Percentiles rank a stretch among this genome's conserved stretches.
These are phyloP conservation scores for Periplaneta americana DNA, from an alignment of 1,140 invertebrate genomes.

Conservation along the genomic window DNA sequence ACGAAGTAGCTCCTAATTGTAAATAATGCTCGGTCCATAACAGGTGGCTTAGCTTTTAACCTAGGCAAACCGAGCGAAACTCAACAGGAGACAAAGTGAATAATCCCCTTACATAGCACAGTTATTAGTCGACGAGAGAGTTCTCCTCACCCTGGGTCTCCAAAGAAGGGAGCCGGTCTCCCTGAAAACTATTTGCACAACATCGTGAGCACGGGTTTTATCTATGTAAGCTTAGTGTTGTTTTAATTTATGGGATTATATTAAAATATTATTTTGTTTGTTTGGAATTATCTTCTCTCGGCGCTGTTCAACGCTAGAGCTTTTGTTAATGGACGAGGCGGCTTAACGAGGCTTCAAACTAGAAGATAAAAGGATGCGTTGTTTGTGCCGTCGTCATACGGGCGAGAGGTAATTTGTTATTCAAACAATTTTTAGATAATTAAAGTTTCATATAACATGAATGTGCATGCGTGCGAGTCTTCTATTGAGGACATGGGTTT, in stretches of 20 bases:
- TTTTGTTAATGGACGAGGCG: not conserved
- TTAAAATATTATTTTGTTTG: not conserved
- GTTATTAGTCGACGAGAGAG: not conserved
- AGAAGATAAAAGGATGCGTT: not conserved
- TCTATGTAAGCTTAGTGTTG: not conserved
- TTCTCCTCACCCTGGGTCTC: not conserved
- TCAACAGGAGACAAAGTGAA: not conserved
- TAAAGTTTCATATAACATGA: not conserved
- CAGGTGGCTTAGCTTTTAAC: not conserved
- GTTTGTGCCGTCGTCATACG: not conserved
- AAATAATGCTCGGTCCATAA: not conserved
- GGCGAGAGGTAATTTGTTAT: not conserved
- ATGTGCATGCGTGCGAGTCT: not conserved
- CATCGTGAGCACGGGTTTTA: not conserved
- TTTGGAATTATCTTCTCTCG: not conserved
- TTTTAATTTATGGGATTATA: not conserved
- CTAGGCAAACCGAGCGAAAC: too few relatives aligned
- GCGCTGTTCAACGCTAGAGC: not conserved
- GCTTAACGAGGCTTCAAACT: not conserved
- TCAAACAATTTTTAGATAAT: not conserved
- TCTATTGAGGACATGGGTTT: not conserved
- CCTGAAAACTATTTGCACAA: not conserved
- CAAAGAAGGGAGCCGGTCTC: not conserved
- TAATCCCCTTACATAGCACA: not conserved
- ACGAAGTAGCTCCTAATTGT: not conserved